Evolutionary conservation across 2,797 vertebrate species (phyloP), one percentile per base, ranked within the genome.

Genomic region (Aldrovandia affinis): DNA sequence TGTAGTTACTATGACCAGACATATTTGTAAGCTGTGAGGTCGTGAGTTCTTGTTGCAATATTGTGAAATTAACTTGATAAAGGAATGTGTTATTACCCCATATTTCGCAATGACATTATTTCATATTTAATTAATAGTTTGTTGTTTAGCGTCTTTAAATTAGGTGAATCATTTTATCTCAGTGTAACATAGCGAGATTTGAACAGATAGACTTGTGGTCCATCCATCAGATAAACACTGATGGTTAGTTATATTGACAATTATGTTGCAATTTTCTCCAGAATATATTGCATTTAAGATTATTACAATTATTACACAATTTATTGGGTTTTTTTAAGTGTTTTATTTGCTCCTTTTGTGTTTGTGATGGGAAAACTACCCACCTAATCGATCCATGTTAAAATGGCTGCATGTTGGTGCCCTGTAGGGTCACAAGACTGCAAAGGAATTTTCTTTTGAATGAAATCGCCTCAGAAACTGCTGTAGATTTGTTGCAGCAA

Each of bases 61-160:
- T 55, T 85, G 81, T 81, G 57, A 82, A 78, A 82, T 78, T 55
- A 47, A 47, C 39, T 25, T 78, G 59, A 75, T 30, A 75, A 61
- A 82, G 52, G 65, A 50, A 85, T 81, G 28, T 81, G 54, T 54
- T 44, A 54, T 79, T 30, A 47, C 52, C 33, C 15, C 70, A 52
- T 61, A 61, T 54, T 82, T 30, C 54, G 28, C 44, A 59, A 78
- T 85, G n/a, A 61, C 30, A 39, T 52, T n/a, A 39, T 85, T 85
- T 77, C 44, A 78, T 54, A 78, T 80, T 75, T 18, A 30, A 79
- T 82, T 30, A 81, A 63, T 42, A 8, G 36, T 5, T 52, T 1
- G 14, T 61, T 52, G 50, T 39, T 77, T n/a, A 47, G 33, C 55
- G 52, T 84, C n/a, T 33, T 30, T n/a, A n/a, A 81, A 42, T 25